Percentiles rank a stretch among this genome's conserved stretches.
phyloP scores from a whole-genome alignment of 2,113 vertebrate species.

The Mirza zaza region DNA sequence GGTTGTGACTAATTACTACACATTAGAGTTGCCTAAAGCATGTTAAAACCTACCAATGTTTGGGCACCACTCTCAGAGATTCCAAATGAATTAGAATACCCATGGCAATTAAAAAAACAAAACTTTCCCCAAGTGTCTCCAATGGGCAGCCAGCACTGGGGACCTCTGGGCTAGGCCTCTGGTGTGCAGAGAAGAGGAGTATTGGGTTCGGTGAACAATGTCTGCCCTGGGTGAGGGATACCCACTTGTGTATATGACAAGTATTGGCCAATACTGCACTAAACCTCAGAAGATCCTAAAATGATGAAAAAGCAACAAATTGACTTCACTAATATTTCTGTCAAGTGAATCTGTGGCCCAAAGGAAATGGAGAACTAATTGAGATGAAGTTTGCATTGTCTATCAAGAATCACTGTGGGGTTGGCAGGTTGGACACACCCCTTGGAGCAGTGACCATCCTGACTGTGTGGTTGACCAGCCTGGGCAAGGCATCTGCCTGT shows the following conservation, averaged over 20 bases:
- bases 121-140: not conserved
- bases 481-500: not conserved
- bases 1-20: not conserved
- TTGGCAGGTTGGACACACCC: not conserved
- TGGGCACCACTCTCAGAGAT: not conserved
- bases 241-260: not conserved
- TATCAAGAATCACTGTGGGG: not conserved
- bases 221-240: not conserved
- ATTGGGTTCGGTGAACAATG: not conserved
- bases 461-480: not conserved
- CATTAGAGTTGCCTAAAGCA: not conserved
- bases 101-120: not conserved
- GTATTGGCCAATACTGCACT: not conserved
- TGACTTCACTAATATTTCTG: not conserved
- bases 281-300: not conserved
- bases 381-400: not conserved
- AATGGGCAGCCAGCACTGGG: not conserved
- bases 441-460: not conserved
- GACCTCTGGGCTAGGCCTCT: not conserved
- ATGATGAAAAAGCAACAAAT: not conserved
- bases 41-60: not conserved
- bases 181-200: not conserved
- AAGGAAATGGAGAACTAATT: not conserved
- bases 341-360: not conserved
- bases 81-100: not conserved